phyloP scores from a whole-genome alignment of 2,888 invertebrate genomes.

The Mechanitis messenoides region DNA sequence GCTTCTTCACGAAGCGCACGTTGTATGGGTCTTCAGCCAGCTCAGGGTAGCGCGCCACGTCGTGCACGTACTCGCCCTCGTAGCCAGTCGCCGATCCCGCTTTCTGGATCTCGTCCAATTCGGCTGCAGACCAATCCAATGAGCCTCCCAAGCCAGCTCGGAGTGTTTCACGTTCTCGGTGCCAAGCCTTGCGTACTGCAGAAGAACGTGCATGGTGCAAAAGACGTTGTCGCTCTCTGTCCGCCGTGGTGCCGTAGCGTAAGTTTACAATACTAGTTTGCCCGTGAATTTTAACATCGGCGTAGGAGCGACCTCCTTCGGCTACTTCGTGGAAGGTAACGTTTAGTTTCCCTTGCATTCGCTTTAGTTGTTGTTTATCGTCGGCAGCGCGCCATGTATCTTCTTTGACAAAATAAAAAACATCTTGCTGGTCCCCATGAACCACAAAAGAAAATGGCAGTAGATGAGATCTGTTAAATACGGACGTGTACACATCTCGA shows the following conservation, averaged over 20 bases:
- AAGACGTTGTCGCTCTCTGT: conserved; percentile 91
- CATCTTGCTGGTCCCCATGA: conserved; percentile 92
- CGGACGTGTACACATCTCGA: conserved; percentile 93
- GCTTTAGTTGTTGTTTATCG: conserved; percentile 91
- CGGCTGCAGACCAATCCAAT: conserved; percentile 90
- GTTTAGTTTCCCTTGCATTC: conserved; percentile 92
- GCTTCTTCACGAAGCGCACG: conserved; percentile 90
- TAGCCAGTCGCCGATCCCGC: conserved; percentile 89
- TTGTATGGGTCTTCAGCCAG: conserved; percentile 97
- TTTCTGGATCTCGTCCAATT: conserved; percentile 92
- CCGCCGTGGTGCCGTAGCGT: conserved; percentile 94
- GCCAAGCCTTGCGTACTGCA: conserved; percentile 95
- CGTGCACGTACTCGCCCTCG: conserved; percentile 94
- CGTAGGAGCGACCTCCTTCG: conserved; percentile 85
- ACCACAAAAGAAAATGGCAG: conserved; percentile 92
- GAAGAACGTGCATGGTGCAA: conserved; percentile 92
- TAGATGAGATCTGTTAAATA: conserved; percentile 91
- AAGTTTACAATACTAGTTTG: conserved; percentile 93
- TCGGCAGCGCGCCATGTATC: conserved; percentile 93
- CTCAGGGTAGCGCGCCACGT: conserved; percentile 92
- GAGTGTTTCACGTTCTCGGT: conserved; percentile 90
- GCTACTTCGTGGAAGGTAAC: conserved; percentile 92
- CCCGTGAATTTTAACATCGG: conserved; percentile 94
- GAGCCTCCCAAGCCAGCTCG: conserved; percentile 85
- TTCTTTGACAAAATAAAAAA: conserved; percentile 95